A percentile compares a stretch with the other conserved stretches of the same genome.
Conservation (phyloP, 1,140 invertebrate species). For the Lasioglossum baleicum region DNA sequence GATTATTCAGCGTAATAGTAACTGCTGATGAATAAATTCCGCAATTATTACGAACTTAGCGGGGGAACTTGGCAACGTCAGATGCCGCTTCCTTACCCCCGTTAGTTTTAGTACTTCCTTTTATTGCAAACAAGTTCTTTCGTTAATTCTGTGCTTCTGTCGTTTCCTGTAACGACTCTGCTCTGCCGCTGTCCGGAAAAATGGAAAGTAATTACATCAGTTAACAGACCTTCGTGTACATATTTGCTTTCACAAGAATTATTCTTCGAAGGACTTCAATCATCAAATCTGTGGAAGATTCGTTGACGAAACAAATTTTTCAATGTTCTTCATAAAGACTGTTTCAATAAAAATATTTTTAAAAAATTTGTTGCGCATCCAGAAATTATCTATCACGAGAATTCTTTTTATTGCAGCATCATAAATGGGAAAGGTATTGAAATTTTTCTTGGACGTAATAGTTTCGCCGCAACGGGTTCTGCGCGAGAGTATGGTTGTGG, state of each 20-base stretch:
- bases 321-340: too few species aligned
- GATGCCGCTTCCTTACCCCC: neutral
- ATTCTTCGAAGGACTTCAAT: neutral
- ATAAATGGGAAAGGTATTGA: neutral
- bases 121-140: conserved; percentile 3
- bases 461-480: neutral
- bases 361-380: too few species aligned
- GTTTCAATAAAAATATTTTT: too few species aligned
- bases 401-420: neutral
- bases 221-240: conserved; percentile 7
- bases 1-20: neutral
- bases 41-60: neutral
- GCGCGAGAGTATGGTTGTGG: too few species aligned
- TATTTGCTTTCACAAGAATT: neutral
- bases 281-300: too few species aligned
- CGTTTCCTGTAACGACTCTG: neutral
- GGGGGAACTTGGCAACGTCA: neutral
- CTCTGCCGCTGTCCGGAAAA: neutral
- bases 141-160: neutral
- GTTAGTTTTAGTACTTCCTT: neutral
- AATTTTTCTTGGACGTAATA: neutral
- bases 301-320: too few species aligned
- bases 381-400: neutral
- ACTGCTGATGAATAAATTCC: neutral
- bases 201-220: conserved; percentile 2